phyloP scores from a whole-genome alignment of 2,113 vertebrate genomes.

The Crotalus tigris region DNA sequence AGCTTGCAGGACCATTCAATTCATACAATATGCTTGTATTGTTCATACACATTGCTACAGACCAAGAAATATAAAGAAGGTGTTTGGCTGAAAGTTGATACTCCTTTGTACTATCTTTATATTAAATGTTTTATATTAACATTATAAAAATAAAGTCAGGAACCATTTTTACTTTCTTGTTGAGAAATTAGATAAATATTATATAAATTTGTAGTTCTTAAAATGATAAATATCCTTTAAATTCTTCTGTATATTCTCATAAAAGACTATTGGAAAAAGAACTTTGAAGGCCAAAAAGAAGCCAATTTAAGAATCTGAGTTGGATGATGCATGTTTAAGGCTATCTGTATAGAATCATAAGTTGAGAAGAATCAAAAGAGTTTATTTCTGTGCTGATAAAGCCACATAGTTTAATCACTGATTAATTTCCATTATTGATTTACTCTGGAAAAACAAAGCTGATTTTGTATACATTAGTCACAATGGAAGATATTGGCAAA shows the following conservation, averaged over 20 bases:
- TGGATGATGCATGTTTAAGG: not conserved
- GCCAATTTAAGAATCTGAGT: not conserved
- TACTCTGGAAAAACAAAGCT: not conserved
- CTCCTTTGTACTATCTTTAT: not conserved
- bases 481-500: not conserved
- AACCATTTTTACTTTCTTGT: not conserved
- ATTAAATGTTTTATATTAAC: not conserved
- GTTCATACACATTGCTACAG: not conserved
- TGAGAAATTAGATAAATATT: not conserved
- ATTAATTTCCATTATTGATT: not conserved
- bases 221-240: not conserved
- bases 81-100: not conserved
- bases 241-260: not conserved
- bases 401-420: not conserved
- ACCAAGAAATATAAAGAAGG: not conserved
- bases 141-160: not conserved
- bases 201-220: not conserved
- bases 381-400: not conserved
- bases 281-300: not conserved
- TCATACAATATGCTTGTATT: not conserved
- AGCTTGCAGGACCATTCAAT: not conserved
- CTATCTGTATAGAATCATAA: not conserved
- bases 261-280: not conserved
- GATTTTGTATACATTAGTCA: not conserved
- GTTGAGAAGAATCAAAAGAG: not conserved